A percentile compares a stretch with the other conserved stretches of the same genome.
Conservation (phyloP, 2,113 vertebrate species). For the Cepphus grylle region DNA sequence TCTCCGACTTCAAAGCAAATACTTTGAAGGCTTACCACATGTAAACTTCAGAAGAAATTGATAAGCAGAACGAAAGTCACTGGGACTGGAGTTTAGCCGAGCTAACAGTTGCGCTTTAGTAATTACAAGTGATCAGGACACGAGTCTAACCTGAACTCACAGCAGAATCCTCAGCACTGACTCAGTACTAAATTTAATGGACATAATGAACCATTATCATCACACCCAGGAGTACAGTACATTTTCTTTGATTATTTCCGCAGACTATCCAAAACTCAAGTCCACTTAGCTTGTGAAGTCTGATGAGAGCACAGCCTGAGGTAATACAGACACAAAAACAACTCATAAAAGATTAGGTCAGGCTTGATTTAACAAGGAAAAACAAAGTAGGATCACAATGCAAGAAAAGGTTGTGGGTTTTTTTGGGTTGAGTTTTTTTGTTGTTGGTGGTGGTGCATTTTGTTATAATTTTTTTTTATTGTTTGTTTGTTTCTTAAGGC, state of each 20-base stretch:
- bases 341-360: background rate
- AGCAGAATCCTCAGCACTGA: conserved; percentile 2
- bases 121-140: conserved; percentile 27
- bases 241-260: conserved; percentile 54
- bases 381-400: background rate
- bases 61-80: background rate
- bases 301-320: conserved; percentile 54
- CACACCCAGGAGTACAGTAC: background rate
- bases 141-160: background rate
- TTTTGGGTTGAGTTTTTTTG: background rate
- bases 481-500: background rate
- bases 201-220: conserved; percentile 50
- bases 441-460: background rate
- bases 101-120: conserved; percentile 7
- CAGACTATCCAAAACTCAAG: conserved; percentile 41
- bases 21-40: background rate
- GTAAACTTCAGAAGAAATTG: conserved; percentile 37
- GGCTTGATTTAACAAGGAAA: conserved; percentile 30
- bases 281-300: conserved; percentile 20
- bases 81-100: background rate
- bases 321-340: conserved; percentile 33
- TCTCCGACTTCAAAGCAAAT: conserved; percentile 28
- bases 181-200: conserved; percentile 21
- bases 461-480: background rate
- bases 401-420: background rate